Evolutionary conservation across 2,113 vertebrate genomes (phyloP).

Genomic region (Atlantisia rogersi): DNA sequence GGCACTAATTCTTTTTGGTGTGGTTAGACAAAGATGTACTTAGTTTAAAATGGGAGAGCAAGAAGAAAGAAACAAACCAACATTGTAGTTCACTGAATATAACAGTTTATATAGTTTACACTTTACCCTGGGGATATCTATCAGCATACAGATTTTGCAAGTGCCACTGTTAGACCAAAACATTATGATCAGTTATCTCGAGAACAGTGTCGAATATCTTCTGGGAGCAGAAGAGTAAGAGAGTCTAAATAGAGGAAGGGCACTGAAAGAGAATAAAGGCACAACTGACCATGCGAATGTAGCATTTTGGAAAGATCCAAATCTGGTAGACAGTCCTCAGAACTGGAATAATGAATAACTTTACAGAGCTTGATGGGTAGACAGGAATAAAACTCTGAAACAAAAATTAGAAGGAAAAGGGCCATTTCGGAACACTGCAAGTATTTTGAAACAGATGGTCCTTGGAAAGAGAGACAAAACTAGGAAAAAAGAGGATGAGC

Average conservation of each 20-base stretch:
- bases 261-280: neutral
- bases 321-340: neutral
- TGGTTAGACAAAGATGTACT: neutral
- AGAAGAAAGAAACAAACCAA: neutral
- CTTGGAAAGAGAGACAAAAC: neutral
- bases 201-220: neutral
- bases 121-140: neutral
- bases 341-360: neutral
- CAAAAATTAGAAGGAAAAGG: neutral
- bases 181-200: neutral
- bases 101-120: neutral
- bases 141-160: neutral
- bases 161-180: neutral
- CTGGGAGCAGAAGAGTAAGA: neutral
- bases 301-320: neutral
- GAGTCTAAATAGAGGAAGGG: neutral
- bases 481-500: conserved; percentile 7
- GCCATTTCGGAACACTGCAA: neutral
- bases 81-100: neutral
- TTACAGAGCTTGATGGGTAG: neutral
- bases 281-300: neutral
- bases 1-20: neutral
- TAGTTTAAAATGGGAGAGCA: neutral
- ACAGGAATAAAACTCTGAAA: neutral
- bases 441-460: conserved; percentile 40